phyloP scores from a whole-genome alignment of 2,113 vertebrate genomes.

The Myodes glareolus region DNA sequence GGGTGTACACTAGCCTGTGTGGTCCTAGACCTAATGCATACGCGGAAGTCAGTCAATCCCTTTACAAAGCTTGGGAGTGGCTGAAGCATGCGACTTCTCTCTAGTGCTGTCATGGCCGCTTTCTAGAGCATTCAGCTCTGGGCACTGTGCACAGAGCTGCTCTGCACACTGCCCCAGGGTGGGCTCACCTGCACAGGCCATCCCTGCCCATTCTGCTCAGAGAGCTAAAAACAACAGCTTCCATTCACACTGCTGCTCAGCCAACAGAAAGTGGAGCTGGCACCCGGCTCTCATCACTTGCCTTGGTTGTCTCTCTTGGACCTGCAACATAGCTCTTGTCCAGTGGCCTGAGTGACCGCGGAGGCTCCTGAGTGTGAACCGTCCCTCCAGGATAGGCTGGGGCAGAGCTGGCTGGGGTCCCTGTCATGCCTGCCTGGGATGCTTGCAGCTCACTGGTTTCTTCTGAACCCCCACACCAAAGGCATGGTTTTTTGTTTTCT shows the following conservation, averaged over 20 bases:
- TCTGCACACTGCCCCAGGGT: accelerated
- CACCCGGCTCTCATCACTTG: background rate
- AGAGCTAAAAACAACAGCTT: background rate
- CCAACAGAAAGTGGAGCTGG: background rate
- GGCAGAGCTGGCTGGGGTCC: background rate
- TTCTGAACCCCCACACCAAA: too few species aligned
- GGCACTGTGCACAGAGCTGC: background rate
- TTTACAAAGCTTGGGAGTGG: background rate
- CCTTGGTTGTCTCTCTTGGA: too few species aligned
- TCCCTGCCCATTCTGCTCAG: accelerated
- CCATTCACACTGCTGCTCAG: background rate
- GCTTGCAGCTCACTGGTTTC: background rate
- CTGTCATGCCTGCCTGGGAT: background rate
- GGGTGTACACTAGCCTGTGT: too few species aligned
- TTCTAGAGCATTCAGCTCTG: background rate
- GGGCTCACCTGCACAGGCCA: accelerated
- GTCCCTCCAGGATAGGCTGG: background rate
- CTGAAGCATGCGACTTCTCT: accelerated
- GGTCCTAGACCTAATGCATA: accelerated
- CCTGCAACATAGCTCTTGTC: background rate
- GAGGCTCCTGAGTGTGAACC: background rate
- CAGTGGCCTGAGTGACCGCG: background rate
- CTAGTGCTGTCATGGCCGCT: background rate
- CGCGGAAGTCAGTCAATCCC: background rate
- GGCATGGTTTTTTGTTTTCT: background rate